Evolutionary conservation across 2,797 vertebrate species (phyloP).

Genomic region (Lepus oiostolus): DNA sequence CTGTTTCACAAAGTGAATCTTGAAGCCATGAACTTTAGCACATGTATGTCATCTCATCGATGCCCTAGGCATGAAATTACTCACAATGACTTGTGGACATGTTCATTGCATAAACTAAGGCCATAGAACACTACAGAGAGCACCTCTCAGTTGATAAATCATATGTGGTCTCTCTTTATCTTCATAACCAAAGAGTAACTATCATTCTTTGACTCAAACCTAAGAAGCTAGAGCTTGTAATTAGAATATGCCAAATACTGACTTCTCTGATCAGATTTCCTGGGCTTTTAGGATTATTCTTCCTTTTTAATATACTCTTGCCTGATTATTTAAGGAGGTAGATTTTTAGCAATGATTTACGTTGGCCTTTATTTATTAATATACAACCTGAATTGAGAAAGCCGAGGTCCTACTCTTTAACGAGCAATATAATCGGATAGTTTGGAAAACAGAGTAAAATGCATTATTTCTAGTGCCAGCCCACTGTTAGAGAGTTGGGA

Average conservation of each 20-base stretch:
- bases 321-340: conserved; percentile 13
- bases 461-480: not conserved
- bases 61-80: not conserved
- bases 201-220: not conserved
- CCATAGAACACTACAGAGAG: not conserved
- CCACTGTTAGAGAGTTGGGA: conserved; percentile 65
- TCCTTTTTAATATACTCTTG: not conserved
- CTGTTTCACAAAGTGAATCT: not conserved
- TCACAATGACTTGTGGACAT: not conserved
- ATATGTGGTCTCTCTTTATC: not conserved
- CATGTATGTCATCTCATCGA: not conserved
- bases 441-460: conserved; percentile 42
- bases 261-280: not conserved
- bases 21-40: conserved; percentile 2
- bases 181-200: not conserved
- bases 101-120: not conserved
- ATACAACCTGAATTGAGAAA: conserved; percentile 30
- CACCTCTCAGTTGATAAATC: conserved; percentile 13
- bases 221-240: not conserved
- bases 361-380: not conserved
- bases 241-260: not conserved
- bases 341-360: not conserved
- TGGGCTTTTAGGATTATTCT: not conserved
- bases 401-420: not conserved
- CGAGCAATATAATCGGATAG: not conserved